These are phyloP conservation scores for Irena cyanogastra DNA, from an alignment of 2,113 vertebrate species.

Conservation along the genomic window DNA sequence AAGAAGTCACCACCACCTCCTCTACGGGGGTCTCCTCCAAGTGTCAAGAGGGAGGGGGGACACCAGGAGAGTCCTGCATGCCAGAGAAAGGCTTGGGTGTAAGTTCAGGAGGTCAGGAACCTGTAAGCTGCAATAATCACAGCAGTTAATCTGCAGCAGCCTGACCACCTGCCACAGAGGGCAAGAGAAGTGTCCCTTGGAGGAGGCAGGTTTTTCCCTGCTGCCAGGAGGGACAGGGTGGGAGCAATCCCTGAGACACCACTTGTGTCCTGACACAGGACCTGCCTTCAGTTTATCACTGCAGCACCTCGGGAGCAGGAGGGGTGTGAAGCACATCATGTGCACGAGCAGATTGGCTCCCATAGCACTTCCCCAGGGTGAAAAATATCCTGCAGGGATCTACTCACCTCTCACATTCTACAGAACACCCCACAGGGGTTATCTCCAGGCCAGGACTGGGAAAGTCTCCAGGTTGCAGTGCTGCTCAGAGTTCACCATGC, in stretches of 20 bases:
- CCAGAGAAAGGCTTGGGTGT: not conserved
- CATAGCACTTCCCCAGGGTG: not conserved
- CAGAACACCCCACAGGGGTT: not conserved
- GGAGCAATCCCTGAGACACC: not conserved
- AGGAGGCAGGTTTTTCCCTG: not conserved
- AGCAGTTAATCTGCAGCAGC: not conserved
- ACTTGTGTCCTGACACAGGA: not conserved
- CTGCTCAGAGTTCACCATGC: not conserved
- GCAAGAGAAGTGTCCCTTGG: not conserved
- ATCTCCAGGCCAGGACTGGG: not conserved
- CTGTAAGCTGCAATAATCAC: not conserved
- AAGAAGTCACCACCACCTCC: not conserved
- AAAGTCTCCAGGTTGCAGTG: not conserved
- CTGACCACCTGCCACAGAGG: not conserved
- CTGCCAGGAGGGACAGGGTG: not conserved
- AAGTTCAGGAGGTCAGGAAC: not conserved
- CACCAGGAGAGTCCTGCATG: not conserved
- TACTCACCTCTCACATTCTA: not conserved
- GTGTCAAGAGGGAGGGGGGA: not conserved
- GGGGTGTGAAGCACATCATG: fast-evolving
- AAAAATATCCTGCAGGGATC: not conserved
- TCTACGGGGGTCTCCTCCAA: fast-evolving
- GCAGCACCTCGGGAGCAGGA: not conserved
- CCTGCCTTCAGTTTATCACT: not conserved
- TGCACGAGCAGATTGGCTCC: not conserved